These are phyloP conservation scores for Ahaetulla prasina DNA, from an alignment of 2,113 vertebrate species.

Conservation along the genomic window DNA sequence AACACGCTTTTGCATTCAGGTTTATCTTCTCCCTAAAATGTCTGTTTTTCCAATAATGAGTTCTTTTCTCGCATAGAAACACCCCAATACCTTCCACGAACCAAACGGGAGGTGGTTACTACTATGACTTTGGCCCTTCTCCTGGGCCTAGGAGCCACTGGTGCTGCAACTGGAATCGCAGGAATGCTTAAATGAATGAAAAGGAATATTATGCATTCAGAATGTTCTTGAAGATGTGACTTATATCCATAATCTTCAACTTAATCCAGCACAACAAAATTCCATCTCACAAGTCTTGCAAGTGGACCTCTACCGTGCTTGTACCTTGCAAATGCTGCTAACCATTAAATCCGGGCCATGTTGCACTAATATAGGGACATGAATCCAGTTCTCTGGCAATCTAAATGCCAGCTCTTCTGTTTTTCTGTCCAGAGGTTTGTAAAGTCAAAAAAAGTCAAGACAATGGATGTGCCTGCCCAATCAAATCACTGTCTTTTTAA, in stretches of 20 bases:
- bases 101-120: no score
- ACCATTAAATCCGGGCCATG: background rate
- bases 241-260: background rate
- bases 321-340: background rate
- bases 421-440: background rate
- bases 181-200: background rate
- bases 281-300: background rate
- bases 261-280: background rate
- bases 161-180: no score
- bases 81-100: no score
- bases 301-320: background rate
- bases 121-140: no score
- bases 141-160: no score
- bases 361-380: background rate
- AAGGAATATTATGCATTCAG: background rate
- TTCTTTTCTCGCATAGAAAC: no score
- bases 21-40: no score
- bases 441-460: background rate
- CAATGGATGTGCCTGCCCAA: background rate
- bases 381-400: background rate
- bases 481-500: background rate
- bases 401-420: background rate
- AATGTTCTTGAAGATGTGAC: background rate
- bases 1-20: no score
- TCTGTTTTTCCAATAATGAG: no score